Conservation (phyloP, 1,140 invertebrate species). For the Micrasema longulum region DNA sequence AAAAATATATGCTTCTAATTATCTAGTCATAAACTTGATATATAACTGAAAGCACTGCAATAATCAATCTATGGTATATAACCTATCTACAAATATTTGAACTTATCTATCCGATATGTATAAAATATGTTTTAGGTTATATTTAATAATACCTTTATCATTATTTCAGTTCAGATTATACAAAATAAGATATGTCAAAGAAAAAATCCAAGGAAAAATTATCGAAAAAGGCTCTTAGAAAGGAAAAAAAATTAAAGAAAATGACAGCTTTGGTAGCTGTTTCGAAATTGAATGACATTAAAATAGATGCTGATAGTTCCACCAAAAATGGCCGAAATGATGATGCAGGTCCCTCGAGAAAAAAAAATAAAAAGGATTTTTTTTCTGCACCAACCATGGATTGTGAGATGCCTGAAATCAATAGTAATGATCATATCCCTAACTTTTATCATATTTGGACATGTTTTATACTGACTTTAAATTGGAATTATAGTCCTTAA, state of each 20-base stretch:
- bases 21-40: no score
- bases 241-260: constrained; percentile 75
- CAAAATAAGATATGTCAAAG: constrained; percentile 10
- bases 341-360: constrained; percentile 21
- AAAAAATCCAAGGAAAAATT: constrained; percentile 55
- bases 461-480: no score
- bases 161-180: no score
- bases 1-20: no score
- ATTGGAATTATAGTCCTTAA: no score
- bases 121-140: not conserved
- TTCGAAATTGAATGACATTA: constrained; percentile 72
- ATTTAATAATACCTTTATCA: no score
- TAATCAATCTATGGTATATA: no score
- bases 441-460: no score
- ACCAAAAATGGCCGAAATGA: not conserved
- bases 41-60: no score
- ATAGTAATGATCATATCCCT: no score
- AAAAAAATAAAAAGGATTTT: constrained; percentile 47
- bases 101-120: no score
- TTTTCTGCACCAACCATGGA: not conserved
- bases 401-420: not conserved
- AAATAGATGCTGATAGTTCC: constrained; percentile 55
- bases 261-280: constrained; percentile 72
- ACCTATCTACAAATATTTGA: no score
- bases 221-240: constrained; percentile 66